Percentiles rank a stretch among this genome's conserved stretches.
These are phyloP conservation scores for Chaetops frenatus DNA, from an alignment of 2,113 vertebrate species.

Conservation along the genomic window DNA sequence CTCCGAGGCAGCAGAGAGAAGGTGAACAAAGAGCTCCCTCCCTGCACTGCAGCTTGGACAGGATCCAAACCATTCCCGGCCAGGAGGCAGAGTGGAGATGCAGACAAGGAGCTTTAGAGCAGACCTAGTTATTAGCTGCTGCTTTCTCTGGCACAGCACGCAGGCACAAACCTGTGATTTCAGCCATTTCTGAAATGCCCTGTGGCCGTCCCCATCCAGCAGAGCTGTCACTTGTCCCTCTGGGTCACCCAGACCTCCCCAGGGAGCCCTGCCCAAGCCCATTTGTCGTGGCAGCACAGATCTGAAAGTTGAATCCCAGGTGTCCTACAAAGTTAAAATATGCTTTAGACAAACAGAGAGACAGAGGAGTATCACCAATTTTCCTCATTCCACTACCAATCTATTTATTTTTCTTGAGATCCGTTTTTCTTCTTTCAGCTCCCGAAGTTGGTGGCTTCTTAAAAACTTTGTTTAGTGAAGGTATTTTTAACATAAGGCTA, in stretches of 20 bases:
- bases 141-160: neutral
- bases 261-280: neutral
- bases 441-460: neutral
- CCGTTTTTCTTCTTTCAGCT: neutral
- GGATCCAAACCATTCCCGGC: neutral
- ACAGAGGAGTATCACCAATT: neutral
- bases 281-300: neutral
- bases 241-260: neutral
- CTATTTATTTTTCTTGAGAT: neutral
- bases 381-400: neutral
- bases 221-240: neutral
- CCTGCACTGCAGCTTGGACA: conserved; percentile 53
- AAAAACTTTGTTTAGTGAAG: neutral
- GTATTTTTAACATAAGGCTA: conserved; percentile 25
- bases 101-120: conserved; percentile 11
- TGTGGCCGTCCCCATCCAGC: neutral
- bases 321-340: neutral
- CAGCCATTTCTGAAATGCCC: neutral
- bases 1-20: neutral
- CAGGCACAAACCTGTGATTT: neutral
- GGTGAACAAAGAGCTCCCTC: conserved; percentile 33
- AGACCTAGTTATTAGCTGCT: neutral
- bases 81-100: neutral
- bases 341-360: neutral
- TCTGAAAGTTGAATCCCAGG: neutral